Base-by-base conservation (phyloP, 2,888 invertebrate genomes). In the Cerastis leucographa region DNA sequence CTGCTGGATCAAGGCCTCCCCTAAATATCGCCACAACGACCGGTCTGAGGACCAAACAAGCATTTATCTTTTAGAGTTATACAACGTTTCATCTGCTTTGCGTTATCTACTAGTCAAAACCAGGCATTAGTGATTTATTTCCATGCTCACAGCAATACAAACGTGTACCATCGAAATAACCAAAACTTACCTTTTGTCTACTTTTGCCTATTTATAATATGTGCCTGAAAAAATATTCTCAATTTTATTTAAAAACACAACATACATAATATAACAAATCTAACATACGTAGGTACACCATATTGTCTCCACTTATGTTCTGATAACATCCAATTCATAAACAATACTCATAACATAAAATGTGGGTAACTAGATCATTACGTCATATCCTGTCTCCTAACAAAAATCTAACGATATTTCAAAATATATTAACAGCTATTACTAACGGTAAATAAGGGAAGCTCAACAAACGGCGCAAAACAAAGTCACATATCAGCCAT, bases 401-500 rank as follows among this genome's bases (percentile, higher is more conserved):
- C 9, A 71, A 61, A 72, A 56, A 78, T 76, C 87, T 75, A 80
- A 82, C 80, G 70, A 82, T 88, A 85, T 85, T 82, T 88, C 84
- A 84, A 80, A 82, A 85, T 84, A 83, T 84, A 84, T 84, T 85
- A 87, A 85, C 78, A 81, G 75, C 83, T 77, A 88, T 87, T 88
- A 88, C 81, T 78, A 86, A 88, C 83, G 71, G 81, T 84, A 81
- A 88, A 88, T 88, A 88, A 88, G 76, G 88, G 89, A 87, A 87
- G 84, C 88, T 88, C 86, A 89, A 88, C 92, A 90, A 90, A 91
- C 91, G 90, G 88, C 87, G 89, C 91, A 92, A 92, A 93, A 93
- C 91, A 93, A 93, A 93, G 91, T 92, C 93, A 91, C 93, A 93
- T 92, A 92, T 93, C 93, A 91, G 90, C 90, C 90, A 89, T 89